These are phyloP conservation scores for Baccha elongata DNA, from an alignment of 2,888 invertebrate genomes.

Conservation along the genomic window DNA sequence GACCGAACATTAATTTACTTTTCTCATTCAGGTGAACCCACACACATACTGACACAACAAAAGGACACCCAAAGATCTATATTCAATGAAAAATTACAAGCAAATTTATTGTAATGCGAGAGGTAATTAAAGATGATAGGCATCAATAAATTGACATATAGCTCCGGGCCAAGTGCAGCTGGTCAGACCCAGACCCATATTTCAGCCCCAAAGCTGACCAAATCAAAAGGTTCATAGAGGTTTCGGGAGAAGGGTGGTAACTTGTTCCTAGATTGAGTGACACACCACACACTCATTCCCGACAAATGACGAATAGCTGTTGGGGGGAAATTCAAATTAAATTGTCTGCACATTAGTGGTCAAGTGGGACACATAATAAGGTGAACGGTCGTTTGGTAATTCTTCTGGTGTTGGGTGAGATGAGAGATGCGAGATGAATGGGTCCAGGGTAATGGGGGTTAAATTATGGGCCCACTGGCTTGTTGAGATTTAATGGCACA, in stretches of 20 bases:
- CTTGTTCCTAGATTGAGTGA: constrained; percentile 5
- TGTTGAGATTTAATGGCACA: constrained; percentile 54
- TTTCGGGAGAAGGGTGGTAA: constrained; percentile 8
- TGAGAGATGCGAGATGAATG: constrained; percentile 29
- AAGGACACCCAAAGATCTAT: neutral
- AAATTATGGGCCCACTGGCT: constrained; percentile 52
- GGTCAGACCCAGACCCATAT: neutral
- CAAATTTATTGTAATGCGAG: constrained; percentile 67
- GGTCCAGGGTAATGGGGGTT: constrained; percentile 18
- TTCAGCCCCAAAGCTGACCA: neutral
- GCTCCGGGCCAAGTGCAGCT: constrained; percentile 62
- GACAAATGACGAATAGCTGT: constrained; percentile 50
- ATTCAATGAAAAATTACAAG: constrained; percentile 63
- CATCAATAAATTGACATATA: constrained; percentile 68
- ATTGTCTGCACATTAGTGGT: constrained; percentile 70
- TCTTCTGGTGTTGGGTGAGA: neutral
- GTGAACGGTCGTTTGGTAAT: constrained; percentile 37
- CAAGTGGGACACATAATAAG: constrained; percentile 69
- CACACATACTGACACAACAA: neutral
- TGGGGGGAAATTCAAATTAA: constrained; percentile 59
- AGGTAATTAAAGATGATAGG: constrained; percentile 69
- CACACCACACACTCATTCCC: neutral
- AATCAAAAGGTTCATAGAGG: constrained; percentile 45
- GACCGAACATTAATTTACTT: constrained; percentile 36
- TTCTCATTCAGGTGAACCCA: constrained; percentile 15